Percentiles rank a stretch among this genome's conserved stretches.
These are phyloP conservation scores for Melanchra persicariae DNA, from an alignment of 2,888 invertebrate genomes.

Conservation along the genomic window DNA sequence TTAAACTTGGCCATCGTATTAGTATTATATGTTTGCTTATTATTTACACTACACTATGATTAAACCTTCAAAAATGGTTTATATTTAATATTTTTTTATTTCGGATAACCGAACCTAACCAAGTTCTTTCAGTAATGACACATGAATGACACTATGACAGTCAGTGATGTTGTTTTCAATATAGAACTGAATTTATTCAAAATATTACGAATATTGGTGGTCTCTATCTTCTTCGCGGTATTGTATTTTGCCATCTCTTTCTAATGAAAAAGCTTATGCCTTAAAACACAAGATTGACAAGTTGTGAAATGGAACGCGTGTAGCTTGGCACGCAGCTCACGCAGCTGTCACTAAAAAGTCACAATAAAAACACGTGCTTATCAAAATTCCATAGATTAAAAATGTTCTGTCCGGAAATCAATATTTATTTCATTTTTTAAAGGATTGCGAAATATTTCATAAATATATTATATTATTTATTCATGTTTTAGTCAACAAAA, in stretches of 20 bases:
- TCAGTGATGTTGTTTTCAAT: slow-evolving; percentile 21
- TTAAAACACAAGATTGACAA: accelerated
- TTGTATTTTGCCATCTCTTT: background rate
- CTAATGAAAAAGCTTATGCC: background rate
- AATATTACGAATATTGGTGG: background rate
- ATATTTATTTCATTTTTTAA: too few species aligned
- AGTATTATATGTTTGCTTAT: slow-evolving; percentile 14
- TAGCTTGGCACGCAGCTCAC: too few species aligned
- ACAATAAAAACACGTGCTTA: slow-evolving; percentile 52
- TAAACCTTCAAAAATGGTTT: background rate
- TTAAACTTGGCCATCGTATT: slow-evolving; percentile 84
- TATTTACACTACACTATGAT: slow-evolving; percentile 14
- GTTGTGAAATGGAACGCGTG: slow-evolving; percentile 4
- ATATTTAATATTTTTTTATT: background rate
- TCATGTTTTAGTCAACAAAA: too few species aligned
- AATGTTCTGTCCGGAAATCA: slow-evolving; percentile 16
- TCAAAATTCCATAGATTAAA: slow-evolving; percentile 17
- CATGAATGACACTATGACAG: too few species aligned
- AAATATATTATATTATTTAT: too few species aligned
- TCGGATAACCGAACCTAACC: slow-evolving; percentile 43
- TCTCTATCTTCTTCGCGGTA: background rate
- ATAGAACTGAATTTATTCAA: accelerated
- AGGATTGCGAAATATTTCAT: too few species aligned
- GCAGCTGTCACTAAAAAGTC: slow-evolving; percentile 40
- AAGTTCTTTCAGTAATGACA: background rate